These are phyloP conservation scores for Steinernema hermaphroditum DNA, from an alignment of 2,888 invertebrate species.

Conservation along the genomic window DNA sequence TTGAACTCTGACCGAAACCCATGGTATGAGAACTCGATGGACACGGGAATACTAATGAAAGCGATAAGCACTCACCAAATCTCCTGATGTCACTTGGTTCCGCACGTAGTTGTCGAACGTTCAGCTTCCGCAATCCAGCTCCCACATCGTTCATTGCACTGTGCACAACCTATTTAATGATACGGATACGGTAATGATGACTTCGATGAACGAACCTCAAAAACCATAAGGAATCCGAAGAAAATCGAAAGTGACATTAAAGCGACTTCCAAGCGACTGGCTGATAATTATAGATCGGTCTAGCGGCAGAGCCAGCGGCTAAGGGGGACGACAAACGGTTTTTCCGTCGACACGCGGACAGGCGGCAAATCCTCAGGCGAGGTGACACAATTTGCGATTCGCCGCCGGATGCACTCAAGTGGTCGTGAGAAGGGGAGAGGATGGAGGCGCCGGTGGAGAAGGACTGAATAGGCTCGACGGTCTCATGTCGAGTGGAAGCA, in stretches of 20 bases:
- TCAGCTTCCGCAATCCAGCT: background rate
- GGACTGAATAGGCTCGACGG: background rate
- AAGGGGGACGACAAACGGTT: constrained; percentile 18
- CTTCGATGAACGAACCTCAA: too few species aligned
- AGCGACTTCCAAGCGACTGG: background rate
- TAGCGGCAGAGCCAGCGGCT: background rate
- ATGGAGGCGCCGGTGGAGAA: background rate
- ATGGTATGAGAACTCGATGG: too few species aligned
- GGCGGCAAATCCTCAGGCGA: constrained; percentile 18
- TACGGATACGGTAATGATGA: too few species aligned
- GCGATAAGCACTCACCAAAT: constrained; percentile 1
- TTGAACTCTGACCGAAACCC: too few species aligned
- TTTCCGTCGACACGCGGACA: constrained; percentile 7
- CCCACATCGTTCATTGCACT: background rate
- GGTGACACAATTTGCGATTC: constrained; percentile 23
- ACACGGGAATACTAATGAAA: too few species aligned
- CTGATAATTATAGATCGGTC: constrained; percentile 3
- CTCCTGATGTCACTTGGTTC: constrained; percentile 1
- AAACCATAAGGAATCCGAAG: background rate
- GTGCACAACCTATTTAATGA: too few species aligned
- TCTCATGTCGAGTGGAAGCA: constrained; percentile 21
- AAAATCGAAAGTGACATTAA: constrained; percentile 12
- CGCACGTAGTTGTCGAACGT: background rate
- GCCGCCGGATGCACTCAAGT: constrained; percentile 10
- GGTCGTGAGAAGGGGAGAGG: constrained; percentile 4